phyloP scores from a whole-genome alignment of 2,888 invertebrate species.

The Thereva unica region DNA sequence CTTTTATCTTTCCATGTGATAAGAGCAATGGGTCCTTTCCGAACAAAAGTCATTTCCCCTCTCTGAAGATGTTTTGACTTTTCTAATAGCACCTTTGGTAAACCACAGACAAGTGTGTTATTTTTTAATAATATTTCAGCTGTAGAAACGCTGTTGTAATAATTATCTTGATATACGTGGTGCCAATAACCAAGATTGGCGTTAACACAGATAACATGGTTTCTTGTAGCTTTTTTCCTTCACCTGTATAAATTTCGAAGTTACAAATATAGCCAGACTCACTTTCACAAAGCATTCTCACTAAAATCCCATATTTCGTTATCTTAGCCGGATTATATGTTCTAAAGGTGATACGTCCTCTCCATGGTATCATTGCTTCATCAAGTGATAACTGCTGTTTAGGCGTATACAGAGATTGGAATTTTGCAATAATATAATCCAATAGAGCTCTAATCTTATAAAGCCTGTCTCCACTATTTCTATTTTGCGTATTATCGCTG shows the following conservation, averaged over 20 bases:
- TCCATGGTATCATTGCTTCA: conserved; percentile 26
- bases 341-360: conserved; percentile 16
- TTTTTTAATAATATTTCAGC: conserved; percentile 35
- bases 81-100: conserved; percentile 35
- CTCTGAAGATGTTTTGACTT: conserved; percentile 35
- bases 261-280: conserved; percentile 30
- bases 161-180: conserved; percentile 37
- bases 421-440: conserved; percentile 27
- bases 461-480: conserved; percentile 12
- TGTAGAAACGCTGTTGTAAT: conserved; percentile 37
- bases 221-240: conserved; percentile 31
- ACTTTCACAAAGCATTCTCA: conserved; percentile 31
- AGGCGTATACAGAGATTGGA: conserved; percentile 17
- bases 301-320: conserved; percentile 31
- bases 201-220: conserved; percentile 21
- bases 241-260: conserved; percentile 26
- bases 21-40: conserved; percentile 35
- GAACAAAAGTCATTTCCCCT: conserved; percentile 35
- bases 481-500: conserved; percentile 18
- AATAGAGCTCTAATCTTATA: conserved; percentile 22
- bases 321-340: conserved; percentile 33
- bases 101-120: conserved; percentile 34
- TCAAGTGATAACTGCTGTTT: conserved; percentile 29
- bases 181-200: conserved; percentile 33
- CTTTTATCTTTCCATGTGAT: conserved; percentile 37